A percentile compares a stretch with the other conserved stretches of the same genome.
phyloP scores from a whole-genome alignment of 2,888 invertebrate genomes.

The Mantis religiosa region DNA sequence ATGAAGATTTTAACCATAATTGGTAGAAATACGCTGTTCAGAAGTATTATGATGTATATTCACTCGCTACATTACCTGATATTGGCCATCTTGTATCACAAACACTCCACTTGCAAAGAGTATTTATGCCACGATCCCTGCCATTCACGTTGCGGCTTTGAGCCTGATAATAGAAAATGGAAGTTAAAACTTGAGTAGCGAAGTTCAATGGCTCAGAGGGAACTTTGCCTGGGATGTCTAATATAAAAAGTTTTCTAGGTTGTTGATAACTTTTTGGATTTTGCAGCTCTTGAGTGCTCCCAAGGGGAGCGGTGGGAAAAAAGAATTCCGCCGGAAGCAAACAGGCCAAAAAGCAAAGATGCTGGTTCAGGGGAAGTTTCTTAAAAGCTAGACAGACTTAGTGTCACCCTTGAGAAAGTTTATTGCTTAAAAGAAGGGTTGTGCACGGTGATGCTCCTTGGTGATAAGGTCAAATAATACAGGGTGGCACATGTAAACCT shows the following conservation, averaged over 20 bases:
- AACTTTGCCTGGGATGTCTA: neutral
- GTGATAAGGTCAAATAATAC: no score
- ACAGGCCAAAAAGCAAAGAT: slow-evolving; percentile 2
- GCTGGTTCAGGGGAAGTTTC: neutral
- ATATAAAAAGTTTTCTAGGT: neutral
- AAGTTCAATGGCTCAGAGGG: neutral
- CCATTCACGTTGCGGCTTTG: neutral
- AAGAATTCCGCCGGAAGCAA: neutral
- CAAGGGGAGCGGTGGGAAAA: neutral
- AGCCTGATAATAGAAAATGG: neutral
- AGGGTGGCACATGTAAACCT: no score
- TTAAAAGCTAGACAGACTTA: neutral
- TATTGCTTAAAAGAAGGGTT: neutral
- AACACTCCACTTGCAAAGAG: neutral
- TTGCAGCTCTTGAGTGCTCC: neutral
- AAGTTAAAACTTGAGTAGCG: neutral
- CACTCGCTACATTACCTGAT: no score
- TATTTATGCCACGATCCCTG: neutral
- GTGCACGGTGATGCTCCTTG: neutral
- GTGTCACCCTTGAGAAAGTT: neutral
- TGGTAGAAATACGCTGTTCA: no score
- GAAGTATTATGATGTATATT: no score
- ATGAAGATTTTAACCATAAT: no score
- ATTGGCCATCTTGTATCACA: neutral
- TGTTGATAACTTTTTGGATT: slow-evolving; percentile 10